Evolutionary conservation across 2,888 invertebrate species (phyloP), one percentile per base, ranked within the genome.

Genomic region (Tipula confusa): DNA sequence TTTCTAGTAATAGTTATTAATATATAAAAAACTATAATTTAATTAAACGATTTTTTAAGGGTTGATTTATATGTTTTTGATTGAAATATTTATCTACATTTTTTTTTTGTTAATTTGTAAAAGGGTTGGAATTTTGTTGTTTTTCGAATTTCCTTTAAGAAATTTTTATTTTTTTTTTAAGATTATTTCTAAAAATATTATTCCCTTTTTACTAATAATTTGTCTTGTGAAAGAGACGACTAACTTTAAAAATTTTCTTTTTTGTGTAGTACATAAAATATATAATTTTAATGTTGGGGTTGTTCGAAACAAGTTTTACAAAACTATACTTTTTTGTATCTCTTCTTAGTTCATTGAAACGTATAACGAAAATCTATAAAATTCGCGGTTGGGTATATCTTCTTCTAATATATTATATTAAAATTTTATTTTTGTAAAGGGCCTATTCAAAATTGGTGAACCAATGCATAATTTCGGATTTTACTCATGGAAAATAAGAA

Each of bases 391-490:
- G 33, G 33, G 82, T 18, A 33, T 82, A 18, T 33, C 18, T 82
- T 82, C 31, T 80, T 64, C n/a, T 29, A 15, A 6, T 80, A 80
- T 18, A 24, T n/a, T n/a, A n/a, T n/a, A n/a, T n/a, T n/a, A n/a
- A n/a, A n/a, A n/a, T n/a, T n/a, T n/a, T n/a, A n/a, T 48, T 48
- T 29, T 31, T 31, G 33, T 33, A n/a, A n/a, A 81, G 81, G 33
- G 18, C 33, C 82, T 82, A 82, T 82, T 82, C 82, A 82, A 33
- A 82, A 18, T 82, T 33, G 18, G 82, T 82, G 82, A 82, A 82
- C 82, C 82, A 82, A 33, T 82, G 33, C 82, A 82, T 33, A 33
- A 29, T 80, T 80, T 79, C n/a, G 15, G 48, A 6, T 43, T 24
- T 64, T 64, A 11, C 24, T n/a, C 64, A 64, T 24, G 18, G 64